These are phyloP conservation scores for Cantharis lateralis DNA, from an alignment of 2,888 invertebrate species.

Conservation along the genomic window DNA sequence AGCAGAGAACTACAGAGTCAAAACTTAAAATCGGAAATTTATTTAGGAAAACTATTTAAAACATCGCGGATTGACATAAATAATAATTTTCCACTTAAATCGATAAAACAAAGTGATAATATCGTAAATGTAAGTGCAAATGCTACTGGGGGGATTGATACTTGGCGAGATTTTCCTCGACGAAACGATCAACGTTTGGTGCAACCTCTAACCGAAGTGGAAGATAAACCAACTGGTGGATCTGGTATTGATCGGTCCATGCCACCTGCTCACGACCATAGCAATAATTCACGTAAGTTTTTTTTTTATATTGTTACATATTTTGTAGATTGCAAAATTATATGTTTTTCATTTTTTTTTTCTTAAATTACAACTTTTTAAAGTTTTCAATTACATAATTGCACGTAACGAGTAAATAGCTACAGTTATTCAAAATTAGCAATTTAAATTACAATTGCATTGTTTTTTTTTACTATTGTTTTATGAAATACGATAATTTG, in stretches of 20 bases:
- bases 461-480: too few relatives aligned
- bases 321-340: background rate
- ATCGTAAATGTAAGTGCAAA: slow-evolving; percentile 33
- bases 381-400: background rate
- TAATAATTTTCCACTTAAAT: slow-evolving; percentile 7
- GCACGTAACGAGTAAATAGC: background rate
- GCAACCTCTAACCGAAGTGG: slow-evolving; percentile 20
- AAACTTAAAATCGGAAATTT: background rate
- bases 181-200: slow-evolving; percentile 27
- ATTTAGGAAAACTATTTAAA: background rate
- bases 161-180: slow-evolving; percentile 27
- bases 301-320: background rate
- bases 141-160: slow-evolving; percentile 31
- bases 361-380: background rate
- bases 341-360: background rate
- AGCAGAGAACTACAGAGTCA: background rate
- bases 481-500: too few relatives aligned
- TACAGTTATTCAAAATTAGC: too few relatives aligned
- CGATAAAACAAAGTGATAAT: slow-evolving; percentile 25
- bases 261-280: slow-evolving; percentile 50
- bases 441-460: too few relatives aligned
- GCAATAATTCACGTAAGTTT: slow-evolving; percentile 50
- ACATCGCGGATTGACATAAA: slow-evolving; percentile 7
- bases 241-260: slow-evolving; percentile 44
- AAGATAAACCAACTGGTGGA: slow-evolving; percentile 21